Base-by-base conservation (phyloP, 2,113 vertebrate species). In the Hiodon tergisus region DNA sequence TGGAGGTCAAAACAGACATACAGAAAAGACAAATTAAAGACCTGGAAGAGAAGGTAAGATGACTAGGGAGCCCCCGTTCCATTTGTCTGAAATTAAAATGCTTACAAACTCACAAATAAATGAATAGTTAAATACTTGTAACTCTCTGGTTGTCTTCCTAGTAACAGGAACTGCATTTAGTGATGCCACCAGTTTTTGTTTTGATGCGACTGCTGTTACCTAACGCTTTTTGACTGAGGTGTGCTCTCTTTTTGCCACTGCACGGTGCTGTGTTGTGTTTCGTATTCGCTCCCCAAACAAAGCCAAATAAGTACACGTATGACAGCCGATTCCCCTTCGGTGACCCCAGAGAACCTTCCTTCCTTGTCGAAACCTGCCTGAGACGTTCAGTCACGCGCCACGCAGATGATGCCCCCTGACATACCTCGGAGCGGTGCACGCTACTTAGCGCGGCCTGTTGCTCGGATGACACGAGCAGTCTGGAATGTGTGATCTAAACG, bases 21-120 rank as follows among this genome's bases (percentile, higher is more conserved):
- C 97, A 99, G 82, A 97, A 95, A 86, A 94, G 96, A 88, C 97
- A 99, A 84, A 99, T 99, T 85, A 98, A 99, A 86, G 97, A 99
- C 85, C 89, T 99, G 79, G 97, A 99, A 84, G 97, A 99, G 89
- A 99, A 99, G 94, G 97, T 98, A 85, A 69, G 10, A 14, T 9
- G 7, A 51, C n/a, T 2, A 51, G 9, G n/a, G 31, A 11, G 6
- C 51, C 51, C 14, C 31, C 31, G 31, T 31, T 2, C 31, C 31
- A 31, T 31, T 31, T 31, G 31, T 31, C 31, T 31, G 31, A 31
- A 31, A 31, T 31, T 31, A 1, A 31, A 31, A 31, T 31, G 31
- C 31, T 31, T 31, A 31, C 31, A 31, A 31, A 31, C 31, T 31
- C 31, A 31, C 31, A 31, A 31, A 31, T 31, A 31, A 31, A 31